phyloP scores from a whole-genome alignment of 2,113 vertebrate species.

The Sitta europaea region DNA sequence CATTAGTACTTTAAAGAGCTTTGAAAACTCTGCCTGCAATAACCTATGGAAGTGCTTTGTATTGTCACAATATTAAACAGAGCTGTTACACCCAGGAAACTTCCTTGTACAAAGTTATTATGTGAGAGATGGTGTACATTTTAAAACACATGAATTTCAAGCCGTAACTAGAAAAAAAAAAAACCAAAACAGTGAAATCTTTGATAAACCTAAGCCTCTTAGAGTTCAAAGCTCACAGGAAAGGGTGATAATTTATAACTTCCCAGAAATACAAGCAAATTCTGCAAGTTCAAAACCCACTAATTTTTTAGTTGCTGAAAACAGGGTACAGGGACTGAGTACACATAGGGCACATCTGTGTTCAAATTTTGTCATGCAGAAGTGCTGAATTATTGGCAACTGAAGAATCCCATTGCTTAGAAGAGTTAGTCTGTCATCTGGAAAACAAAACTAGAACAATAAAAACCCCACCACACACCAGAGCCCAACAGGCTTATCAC shows the following conservation, averaged over 20 bases:
- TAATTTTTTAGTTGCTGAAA: not conserved
- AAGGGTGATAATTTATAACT: not conserved
- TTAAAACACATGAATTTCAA: not conserved
- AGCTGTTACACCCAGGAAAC: not conserved
- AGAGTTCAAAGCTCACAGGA: not conserved
- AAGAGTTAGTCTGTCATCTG: not conserved
- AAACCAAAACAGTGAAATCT: not conserved
- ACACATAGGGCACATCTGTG: not conserved
- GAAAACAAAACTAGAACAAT: not conserved
- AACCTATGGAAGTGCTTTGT: not conserved
- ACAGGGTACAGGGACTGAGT: not conserved
- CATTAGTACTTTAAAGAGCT: slow-evolving; percentile 28
- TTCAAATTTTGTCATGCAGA: not conserved
- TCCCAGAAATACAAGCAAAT: not conserved
- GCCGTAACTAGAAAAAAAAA: not conserved
- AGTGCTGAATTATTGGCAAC: not conserved
- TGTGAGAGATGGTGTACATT: rapidly evolving
- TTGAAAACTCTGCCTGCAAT: not conserved
- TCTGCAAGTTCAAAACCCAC: not conserved
- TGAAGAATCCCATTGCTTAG: not conserved
- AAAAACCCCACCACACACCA: not conserved
- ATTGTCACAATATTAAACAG: not conserved
- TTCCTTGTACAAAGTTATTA: not conserved
- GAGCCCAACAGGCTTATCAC: not conserved
- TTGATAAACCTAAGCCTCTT: not conserved